Evolutionary conservation across 2,113 vertebrate genomes (phyloP).

Genomic region (Bucco capensis): DNA sequence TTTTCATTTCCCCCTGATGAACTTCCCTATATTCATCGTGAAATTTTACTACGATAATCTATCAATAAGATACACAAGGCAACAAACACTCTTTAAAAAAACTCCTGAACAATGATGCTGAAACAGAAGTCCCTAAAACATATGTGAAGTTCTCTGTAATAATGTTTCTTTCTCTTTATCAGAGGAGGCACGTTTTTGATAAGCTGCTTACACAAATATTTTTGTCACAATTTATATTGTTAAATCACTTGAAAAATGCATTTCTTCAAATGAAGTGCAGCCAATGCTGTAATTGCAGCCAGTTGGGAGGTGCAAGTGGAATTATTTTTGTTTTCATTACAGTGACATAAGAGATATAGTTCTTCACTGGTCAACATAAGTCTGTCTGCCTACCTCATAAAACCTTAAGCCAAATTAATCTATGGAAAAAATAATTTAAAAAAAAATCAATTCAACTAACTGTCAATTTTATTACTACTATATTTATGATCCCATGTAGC

Average conservation of each 20-base stretch:
- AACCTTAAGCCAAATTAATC: neutral
- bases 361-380: slow-evolving; percentile 30
- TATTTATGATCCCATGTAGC: neutral
- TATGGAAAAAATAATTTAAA: neutral
- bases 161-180: slow-evolving; percentile 1
- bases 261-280: slow-evolving; percentile 39
- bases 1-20: neutral
- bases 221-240: slow-evolving; percentile 54
- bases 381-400: neutral
- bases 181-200: slow-evolving; percentile 38
- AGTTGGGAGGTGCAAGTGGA: neutral
- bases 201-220: slow-evolving; percentile 30
- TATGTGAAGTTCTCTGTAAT: slow-evolving; percentile 2
- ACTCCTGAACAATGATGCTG: neutral
- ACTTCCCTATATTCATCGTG: neutral
- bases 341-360: neutral
- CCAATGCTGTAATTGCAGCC: neutral
- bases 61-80: neutral
- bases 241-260: slow-evolving; percentile 53
- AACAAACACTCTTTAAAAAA: neutral
- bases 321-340: slow-evolving; percentile 60
- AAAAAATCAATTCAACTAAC: neutral
- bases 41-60: neutral
- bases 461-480: neutral
- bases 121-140: slow-evolving; percentile 30